Evolutionary conservation across 2,888 invertebrate species (phyloP), one percentile per base, ranked within the genome.

Genomic region (Schizotus pectinicornis): DNA sequence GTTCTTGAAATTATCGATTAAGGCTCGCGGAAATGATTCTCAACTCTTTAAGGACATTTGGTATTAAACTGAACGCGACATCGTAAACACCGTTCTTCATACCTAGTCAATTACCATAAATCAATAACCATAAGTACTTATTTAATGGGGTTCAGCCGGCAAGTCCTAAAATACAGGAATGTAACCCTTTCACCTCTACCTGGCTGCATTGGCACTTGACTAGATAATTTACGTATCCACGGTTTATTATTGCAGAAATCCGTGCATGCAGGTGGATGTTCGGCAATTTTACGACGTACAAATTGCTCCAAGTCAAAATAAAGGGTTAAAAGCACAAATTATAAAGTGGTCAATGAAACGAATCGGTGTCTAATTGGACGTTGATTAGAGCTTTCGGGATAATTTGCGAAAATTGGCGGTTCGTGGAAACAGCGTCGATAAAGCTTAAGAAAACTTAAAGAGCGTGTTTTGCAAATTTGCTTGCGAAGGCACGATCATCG

Each of bases 1-100:
- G 46, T 56, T 51, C 56, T 56, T 56, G 51, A 47, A 56, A 47
- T 47, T 56, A 56, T 56, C 33, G 56, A 56, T 51, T 56, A 45
- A 6, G 30, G 42, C 12, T 33, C 31, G 32, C 13, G 22, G 38
- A 34, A 56, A 56, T 49, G 33, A 34, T 31, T 51, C 36, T 54
- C 46, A 39, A 52, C 37, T 52, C 45, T 9, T 22, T 22, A 22
- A 22, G 22, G 22, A 22, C 22, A 31, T 52, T 14, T 14, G 2
- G 42, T 52, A 36, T 34, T 33, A 33, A 32, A 22, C 30, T 32
- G 34, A 48, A 39, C 37, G 39, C 22, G 37, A n/a, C 30, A 22
- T 31, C 34, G 43, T 43, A 51, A 36, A 36, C 42, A 36, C 36
- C 42, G 51, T 36, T 51, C 51, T 31, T 42, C 13, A 22, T 33